phyloP scores from a whole-genome alignment of 1,140 invertebrate species.

The Bombyx mandarina region DNA sequence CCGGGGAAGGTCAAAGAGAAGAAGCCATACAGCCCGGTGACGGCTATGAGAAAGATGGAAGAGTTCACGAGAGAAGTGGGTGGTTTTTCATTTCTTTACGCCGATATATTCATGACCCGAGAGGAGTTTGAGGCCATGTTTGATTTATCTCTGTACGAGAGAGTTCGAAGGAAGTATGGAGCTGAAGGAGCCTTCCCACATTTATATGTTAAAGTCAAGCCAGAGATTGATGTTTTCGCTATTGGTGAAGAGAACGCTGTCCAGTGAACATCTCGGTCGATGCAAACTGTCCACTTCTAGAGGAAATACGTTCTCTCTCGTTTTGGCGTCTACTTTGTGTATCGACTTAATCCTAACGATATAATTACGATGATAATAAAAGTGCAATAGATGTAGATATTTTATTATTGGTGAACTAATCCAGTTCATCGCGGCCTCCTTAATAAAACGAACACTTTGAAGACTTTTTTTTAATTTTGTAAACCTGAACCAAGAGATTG shows the following conservation, averaged over 20 bases:
- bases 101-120: slow-evolving; percentile 86
- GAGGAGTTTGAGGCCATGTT: slow-evolving; percentile 88
- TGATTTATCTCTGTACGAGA: slow-evolving; percentile 84
- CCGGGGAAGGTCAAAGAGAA: slow-evolving; percentile 76
- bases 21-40: slow-evolving; percentile 69
- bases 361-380: too few species aligned
- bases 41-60: slow-evolving; percentile 66
- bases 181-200: slow-evolving; percentile 84
- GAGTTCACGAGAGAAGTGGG: slow-evolving; percentile 72
- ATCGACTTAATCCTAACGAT: too few species aligned
- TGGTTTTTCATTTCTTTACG: slow-evolving; percentile 80
- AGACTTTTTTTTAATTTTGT: too few species aligned
- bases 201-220: slow-evolving; percentile 87
- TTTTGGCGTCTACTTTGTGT: too few species aligned
- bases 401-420: too few species aligned
- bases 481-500: too few species aligned
- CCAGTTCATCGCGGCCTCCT: too few species aligned
- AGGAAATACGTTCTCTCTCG: too few species aligned
- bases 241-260: slow-evolving; percentile 76
- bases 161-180: slow-evolving; percentile 73
- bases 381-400: too few species aligned
- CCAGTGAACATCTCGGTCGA: slow-evolving; percentile 27
- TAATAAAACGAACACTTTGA: too few species aligned
- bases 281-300: too few species aligned
- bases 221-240: slow-evolving; percentile 78